Base-by-base conservation (phyloP, 2,113 vertebrate species). In the Lichenostomus cassidix region DNA sequence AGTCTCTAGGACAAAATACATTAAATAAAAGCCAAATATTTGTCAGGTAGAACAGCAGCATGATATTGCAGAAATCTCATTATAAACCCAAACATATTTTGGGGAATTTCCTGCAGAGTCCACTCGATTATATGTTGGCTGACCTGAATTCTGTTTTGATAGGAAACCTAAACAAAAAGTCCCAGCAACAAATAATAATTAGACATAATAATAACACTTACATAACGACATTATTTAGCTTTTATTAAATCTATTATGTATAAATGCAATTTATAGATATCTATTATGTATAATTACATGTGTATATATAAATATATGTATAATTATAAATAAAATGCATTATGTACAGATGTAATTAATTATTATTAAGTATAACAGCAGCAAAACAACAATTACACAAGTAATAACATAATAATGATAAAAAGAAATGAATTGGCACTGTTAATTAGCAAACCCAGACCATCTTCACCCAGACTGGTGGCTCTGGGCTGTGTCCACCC, bases 401-500 rank as follows among this genome's bases (percentile, higher is more conserved):
- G 6, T 53, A 68, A 35, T 47, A 62, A 27, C 7, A 39, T 23
- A 56, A 29, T 53, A 39, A 58, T 20, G 9, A 15, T 15, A 35
- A 12, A 55, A 33, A 28, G 21, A 68, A 86, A 69, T 33, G n/a
- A 69, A 70, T 58, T 53, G 39, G 5, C 9, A 10, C 10, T 69
- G 10, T 64, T 80, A 74, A 59, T 44, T 75, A 56, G 44, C 0
- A 4, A 63, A 16, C 1, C 5, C 39, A 44, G 19, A 55, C 8
- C 13, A 3, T 20, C 6, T 14, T 41, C 64, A 69, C 70, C 5
- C 7, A 41, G 15, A 67, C 9, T 12, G 3, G 5, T 39, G 67
- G 6, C 15, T 1, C 0, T 24, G 13, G 16, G 6, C 28, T 68
- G 5, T 31, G 37, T 49, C n/a, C 13, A 47, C 10, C 2, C 23